Evolutionary conservation across 2,113 vertebrate species (phyloP).

Genomic region (Micromys minutus): DNA sequence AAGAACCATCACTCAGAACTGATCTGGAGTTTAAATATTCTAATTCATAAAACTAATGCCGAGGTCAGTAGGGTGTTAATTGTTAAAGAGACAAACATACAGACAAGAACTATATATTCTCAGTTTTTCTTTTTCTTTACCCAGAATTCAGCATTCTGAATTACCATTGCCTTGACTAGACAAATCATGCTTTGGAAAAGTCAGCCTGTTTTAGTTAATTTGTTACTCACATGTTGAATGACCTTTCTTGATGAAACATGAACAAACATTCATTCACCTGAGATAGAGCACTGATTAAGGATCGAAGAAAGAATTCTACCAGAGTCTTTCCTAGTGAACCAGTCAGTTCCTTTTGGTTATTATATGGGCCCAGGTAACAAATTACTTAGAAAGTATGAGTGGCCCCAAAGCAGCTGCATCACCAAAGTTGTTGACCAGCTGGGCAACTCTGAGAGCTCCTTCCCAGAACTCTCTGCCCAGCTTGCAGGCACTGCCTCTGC

Average conservation of each 20-base stretch:
- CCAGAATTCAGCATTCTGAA: background rate
- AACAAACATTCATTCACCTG: background rate
- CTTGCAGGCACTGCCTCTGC: background rate
- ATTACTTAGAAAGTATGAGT: background rate
- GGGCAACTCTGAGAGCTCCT: too few species aligned
- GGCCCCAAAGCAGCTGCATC: background rate
- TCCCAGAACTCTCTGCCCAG: background rate
- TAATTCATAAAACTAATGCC: background rate
- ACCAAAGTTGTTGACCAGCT: too few species aligned
- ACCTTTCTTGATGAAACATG: background rate
- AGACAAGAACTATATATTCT: background rate
- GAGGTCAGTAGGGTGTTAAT: background rate
- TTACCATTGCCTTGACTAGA: background rate
- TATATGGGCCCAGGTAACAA: too few species aligned
- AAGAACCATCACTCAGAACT: background rate
- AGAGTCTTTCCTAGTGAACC: background rate
- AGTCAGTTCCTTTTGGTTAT: background rate
- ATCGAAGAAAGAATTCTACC: background rate
- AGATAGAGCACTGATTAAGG: background rate
- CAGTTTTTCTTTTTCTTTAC: background rate
- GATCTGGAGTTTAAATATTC: background rate
- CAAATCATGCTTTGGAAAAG: conserved; percentile 2
- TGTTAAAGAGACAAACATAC: background rate
- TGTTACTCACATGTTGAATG: background rate
- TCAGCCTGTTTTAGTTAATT: background rate